Base-by-base conservation (phyloP, 2,113 vertebrate species). In the Cyanistes caeruleus region DNA sequence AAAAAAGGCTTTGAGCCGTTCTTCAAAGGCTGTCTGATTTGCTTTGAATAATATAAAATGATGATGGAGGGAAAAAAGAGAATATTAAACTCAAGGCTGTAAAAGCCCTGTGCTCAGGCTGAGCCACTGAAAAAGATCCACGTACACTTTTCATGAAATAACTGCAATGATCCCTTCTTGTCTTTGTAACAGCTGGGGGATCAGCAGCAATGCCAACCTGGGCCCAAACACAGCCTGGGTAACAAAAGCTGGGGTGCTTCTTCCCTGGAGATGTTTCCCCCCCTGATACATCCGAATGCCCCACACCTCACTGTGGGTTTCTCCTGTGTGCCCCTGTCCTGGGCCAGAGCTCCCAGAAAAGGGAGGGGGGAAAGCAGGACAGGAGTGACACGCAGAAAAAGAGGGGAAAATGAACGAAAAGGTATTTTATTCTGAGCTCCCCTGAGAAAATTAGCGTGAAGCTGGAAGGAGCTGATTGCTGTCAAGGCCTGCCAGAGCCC, bases 11-110 rank as follows among this genome's bases (percentile, higher is more conserved):
- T 97, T 97, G 96, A 97, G 97, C 91, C 3, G 33, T 81, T 96
- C 95, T 97, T 97, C 97, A 97, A 97, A 97, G 96, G 84, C 85
- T 93, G 94, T 94, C 97, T 97, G 97, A 96, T 97, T 96, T 96
- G 77, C 96, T 97, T 97, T 97, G 97, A 97, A 96, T 97, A 96
- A 97, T 94, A 96, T 89, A 96, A 97, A 97, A 96, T 94, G 49
- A 96, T 95, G 94, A 97, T 96, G 80, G 73, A 94, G 96, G 82
- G 89, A 91, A 95, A 93, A 97, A 97, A 97, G 97, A 91, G 96
- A 97, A 96, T 96, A 96, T 94, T 95, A 96, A 96, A 97, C 95
- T 94, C 92, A 74, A 69, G 82, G 62, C 90, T 92, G 94, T 94
- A 93, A 97, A 94, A 95, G 84, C 94, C 82, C 79, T 63, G 65